Base-by-base conservation (phyloP, 2,888 invertebrate species). In the Cephus rjabovi region DNA sequence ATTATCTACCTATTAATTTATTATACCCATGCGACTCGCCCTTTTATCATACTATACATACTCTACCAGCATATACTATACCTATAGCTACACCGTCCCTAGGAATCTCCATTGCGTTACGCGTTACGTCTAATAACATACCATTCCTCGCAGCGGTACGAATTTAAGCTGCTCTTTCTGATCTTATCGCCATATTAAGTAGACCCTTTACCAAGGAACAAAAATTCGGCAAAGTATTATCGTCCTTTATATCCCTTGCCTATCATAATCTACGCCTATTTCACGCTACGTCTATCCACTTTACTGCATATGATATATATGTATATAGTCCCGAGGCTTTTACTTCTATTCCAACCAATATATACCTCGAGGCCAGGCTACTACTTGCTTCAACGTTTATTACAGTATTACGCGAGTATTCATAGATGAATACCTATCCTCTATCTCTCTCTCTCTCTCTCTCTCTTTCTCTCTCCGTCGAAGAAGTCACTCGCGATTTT, bases 401-500 rank as follows among this genome's bases (percentile, higher is more conserved):
- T 56, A 23, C 56, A 56, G 56, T 56, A 56, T 56, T 56, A 56
- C 23, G 56, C 23, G 23, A 56, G 56, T 56, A 23, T 56, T 56
- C 56, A 23, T 56, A 56, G 23, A 56, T 56, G 56, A 56, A 56
- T 56, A 56, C 56, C 56, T 56, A 56, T 23, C 56, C 56, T 56
- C 56, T 56, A 56, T 56, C 71, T 76, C 75, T 37, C 34, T 31
- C 71, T 73, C 11, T 34, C 34, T 34, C 40, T 12, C 31, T 79
- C 76, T 78, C 79, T 76, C 78, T 75, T 76, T 79, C 11, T 34
- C 34, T 34, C 34, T 34, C 15, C 76, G 79, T 70, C 12, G 71
- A 31, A 71, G 31, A 34, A 71, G 83, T 85, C 87, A 85, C 87
- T 86, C 86, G 87, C 85, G 81, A 84, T 87, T 87, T 88, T 83